Percentiles rank a stretch among this genome's conserved stretches.
Conservation (phyloP, 2,113 vertebrate species). For the Balaeniceps rex region DNA sequence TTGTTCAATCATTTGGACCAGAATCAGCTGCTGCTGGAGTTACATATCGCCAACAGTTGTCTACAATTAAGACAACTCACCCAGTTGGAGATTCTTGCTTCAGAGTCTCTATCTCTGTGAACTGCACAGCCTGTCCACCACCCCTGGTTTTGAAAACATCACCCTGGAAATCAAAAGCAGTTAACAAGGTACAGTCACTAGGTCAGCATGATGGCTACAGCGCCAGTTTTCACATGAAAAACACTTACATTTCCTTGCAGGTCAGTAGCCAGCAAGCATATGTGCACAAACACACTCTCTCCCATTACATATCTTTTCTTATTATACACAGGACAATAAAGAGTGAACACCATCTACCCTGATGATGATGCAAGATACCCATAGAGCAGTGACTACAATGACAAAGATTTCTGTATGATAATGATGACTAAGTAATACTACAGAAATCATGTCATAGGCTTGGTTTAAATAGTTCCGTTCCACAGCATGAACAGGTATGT, state of each 20-base stretch:
- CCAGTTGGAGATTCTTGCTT: slow-evolving; percentile 82
- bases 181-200: neutral
- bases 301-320: too few relatives aligned
- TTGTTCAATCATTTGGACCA: fast-evolving
- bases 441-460: neutral
- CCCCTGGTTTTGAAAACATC: slow-evolving; percentile 93
- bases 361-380: too few relatives aligned
- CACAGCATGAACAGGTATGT: fast-evolving
- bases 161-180: slow-evolving; percentile 74
- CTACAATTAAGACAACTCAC: neutral
- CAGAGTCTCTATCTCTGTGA: slow-evolving; percentile 93
- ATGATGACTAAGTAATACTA: too few relatives aligned
- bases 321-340: neutral
- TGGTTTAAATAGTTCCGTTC: neutral
- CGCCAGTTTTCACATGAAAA: fast-evolving
- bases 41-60: fast-evolving
- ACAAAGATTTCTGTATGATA: neutral
- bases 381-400: fast-evolving
- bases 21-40: fast-evolving
- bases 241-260: neutral
- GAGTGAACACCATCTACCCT: neutral
- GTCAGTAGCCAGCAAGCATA: neutral
- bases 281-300: too few relatives aligned
- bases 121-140: slow-evolving; percentile 93
- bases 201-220: neutral